These are phyloP conservation scores for Ceuthmochares aereus DNA, from an alignment of 2,113 vertebrate species.

Conservation along the genomic window DNA sequence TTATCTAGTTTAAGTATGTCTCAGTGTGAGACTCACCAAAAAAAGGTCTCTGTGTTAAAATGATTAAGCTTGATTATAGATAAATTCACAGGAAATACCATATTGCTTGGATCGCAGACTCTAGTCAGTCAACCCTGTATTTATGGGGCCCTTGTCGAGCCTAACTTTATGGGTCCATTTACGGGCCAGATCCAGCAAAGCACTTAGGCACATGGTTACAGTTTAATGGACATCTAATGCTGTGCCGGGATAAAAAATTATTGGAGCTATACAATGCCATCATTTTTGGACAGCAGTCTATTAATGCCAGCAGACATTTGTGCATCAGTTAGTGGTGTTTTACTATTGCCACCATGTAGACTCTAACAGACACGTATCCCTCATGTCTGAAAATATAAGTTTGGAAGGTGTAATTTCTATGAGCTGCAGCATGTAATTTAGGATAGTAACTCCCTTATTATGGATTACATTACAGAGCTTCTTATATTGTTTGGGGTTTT, in stretches of 20 bases:
- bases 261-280: neutral
- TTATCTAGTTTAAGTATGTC: neutral
- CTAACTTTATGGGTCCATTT: neutral
- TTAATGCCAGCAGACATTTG: neutral
- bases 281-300: neutral
- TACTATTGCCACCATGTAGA: neutral
- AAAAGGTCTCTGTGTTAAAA: neutral
- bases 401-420: neutral
- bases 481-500: neutral
- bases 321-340: neutral
- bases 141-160: neutral
- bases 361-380: neutral
- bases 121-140: neutral
- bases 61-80: neutral
- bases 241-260: neutral
- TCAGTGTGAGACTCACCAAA: neutral
- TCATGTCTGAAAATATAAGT: neutral
- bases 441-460: neutral
- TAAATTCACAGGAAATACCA: neutral
- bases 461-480: neutral
- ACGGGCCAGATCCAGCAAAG: constrained; percentile 7
- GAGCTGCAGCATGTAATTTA: neutral
- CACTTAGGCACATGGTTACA: neutral
- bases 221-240: neutral
- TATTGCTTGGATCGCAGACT: neutral